Evolutionary conservation across 2,888 invertebrate species (phyloP), one percentile per base, ranked within the genome.

Genomic region (Acleris holmiana): DNA sequence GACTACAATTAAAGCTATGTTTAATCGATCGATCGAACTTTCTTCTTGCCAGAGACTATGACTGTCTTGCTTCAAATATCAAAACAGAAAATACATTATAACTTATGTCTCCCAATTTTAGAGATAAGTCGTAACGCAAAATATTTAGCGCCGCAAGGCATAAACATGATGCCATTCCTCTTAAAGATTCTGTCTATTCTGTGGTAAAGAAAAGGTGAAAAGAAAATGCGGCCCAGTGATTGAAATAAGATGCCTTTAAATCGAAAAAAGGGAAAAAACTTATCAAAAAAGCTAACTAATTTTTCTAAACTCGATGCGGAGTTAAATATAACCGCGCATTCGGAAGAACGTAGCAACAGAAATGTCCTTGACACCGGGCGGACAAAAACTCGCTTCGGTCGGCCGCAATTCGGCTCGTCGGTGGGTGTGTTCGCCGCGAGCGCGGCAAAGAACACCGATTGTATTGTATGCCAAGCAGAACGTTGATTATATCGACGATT

Each of bases 291-390:
- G 5, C 21, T 23, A 55, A 57, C 29, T 29, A n/a, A 57, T 65
- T 49, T 64, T 61, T 61, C 65, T 60, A 60, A 65, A 25, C 48
- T 15, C 50, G 25, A 50, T 25, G 7, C 53, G 41, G 19, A 48
- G 64, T 58, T 64, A 64, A 65, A 65, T 55, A 60, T 65, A 65
- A 66, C 64, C 61, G 70, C 69, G 64, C 69, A 67, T 70, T 75
- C 68, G 67, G 74, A 75, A 76, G 74, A 75, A 76, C 80, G 71
- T 82, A 79, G 83, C 80, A 89, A 89, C 88, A 86, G 83, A 80
- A 77, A 78, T 76, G 91, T 85, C 91, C 91, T 91, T 91, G 91
- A 91, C 91, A 91, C 91, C 89, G 71, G 76, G 84, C 89, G 88
- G 85, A 79, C 90, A 90, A 89, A 90, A 90, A 89, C 64, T 64